phyloP scores from a whole-genome alignment of 2,113 vertebrate species.

The Chrysemys picta region DNA sequence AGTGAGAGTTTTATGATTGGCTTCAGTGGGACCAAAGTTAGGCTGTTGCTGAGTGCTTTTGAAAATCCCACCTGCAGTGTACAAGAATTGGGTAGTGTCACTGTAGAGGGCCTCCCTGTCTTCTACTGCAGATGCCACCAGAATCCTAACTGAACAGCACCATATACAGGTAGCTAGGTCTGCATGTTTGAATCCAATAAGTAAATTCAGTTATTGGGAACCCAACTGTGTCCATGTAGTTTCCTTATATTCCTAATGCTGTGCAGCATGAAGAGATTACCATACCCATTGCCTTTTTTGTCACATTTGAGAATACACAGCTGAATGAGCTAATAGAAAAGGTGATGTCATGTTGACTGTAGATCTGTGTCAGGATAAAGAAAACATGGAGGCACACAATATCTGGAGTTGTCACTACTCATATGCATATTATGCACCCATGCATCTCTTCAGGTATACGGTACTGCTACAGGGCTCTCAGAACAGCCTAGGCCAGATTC shows the following conservation, averaged over 20 bases:
- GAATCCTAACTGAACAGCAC: not conserved
- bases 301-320: slow-evolving; percentile 33
- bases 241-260: not conserved
- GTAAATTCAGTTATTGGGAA: not conserved
- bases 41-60: not conserved
- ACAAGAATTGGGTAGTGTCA: not conserved
- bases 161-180: not conserved
- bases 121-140: not conserved
- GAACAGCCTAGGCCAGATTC: not conserved
- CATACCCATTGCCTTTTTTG: not conserved
- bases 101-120: not conserved
- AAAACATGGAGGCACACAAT: slow-evolving; percentile 52
- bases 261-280: not conserved
- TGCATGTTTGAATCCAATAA: not conserved
- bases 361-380: slow-evolving; percentile 42
- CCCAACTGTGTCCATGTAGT: not conserved
- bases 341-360: slow-evolving; percentile 10
- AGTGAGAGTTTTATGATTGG: not conserved
- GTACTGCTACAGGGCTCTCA: not conserved
- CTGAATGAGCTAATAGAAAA: not conserved
- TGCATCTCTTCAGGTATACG: not conserved
- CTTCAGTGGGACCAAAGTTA: not conserved
- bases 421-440: not conserved
- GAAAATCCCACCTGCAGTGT: not conserved
- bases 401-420: slow-evolving; percentile 39